Evolutionary conservation across 2,888 invertebrate genomes (phyloP).

Genomic region (Onthophagus sagittarius): DNA sequence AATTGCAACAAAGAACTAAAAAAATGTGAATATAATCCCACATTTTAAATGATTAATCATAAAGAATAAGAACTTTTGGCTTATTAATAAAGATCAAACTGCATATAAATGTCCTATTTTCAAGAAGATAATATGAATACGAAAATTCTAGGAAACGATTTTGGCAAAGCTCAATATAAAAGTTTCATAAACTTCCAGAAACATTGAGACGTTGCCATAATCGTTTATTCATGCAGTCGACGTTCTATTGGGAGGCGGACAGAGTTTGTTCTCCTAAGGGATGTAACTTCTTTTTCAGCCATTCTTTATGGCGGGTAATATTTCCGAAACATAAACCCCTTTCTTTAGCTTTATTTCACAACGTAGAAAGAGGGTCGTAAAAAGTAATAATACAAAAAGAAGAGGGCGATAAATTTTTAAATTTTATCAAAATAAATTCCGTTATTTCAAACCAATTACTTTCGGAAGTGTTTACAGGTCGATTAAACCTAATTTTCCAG

Average conservation of each 20-base stretch:
- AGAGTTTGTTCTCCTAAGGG: not conserved
- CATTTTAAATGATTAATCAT: too few relatives aligned
- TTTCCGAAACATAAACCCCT: slow-evolving; percentile 48
- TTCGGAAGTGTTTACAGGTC: not conserved
- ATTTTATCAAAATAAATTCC: not conserved
- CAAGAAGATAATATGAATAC: not conserved
- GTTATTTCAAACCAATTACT: not conserved
- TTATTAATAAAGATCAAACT: not conserved
- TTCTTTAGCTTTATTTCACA: slow-evolving; percentile 34
- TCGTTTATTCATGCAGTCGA: not conserved
- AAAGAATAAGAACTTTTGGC: not conserved
- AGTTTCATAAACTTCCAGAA: slow-evolving; percentile 9
- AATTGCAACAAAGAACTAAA: too few relatives aligned
- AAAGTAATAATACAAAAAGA: not conserved
- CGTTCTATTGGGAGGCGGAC: not conserved
- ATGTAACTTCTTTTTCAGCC: not conserved
- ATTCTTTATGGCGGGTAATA: slow-evolving; percentile 42
- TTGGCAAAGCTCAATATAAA: slow-evolving; percentile 8
- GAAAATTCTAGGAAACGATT: not conserved
- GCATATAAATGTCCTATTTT: not conserved
- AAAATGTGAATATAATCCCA: too few relatives aligned
- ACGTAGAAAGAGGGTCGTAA: not conserved
- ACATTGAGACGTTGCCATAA: slow-evolving; percentile 10
- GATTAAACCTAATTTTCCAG: not conserved
- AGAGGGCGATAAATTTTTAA: not conserved